Conservation (phyloP, 2,888 invertebrate genomes). For the Phania funesta region DNA sequence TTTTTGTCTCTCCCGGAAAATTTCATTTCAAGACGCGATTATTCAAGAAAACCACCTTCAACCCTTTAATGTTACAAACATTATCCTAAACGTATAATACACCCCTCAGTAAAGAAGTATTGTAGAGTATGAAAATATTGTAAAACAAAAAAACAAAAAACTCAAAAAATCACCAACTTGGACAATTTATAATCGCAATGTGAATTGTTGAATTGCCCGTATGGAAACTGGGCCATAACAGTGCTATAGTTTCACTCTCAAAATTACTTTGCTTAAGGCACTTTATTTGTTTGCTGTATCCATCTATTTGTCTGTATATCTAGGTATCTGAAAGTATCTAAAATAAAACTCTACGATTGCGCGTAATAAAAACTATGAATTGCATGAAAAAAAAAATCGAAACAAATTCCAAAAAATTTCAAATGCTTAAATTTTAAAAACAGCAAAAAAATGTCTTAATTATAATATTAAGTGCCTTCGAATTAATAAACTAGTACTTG, state of each 20-base stretch:
- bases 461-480: too few relatives aligned
- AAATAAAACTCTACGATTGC: background rate
- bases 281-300: slow-evolving; percentile 42
- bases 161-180: slow-evolving; percentile 55
- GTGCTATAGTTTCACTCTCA: slow-evolving; percentile 48
- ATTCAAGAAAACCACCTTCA: background rate
- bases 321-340: slow-evolving; percentile 28
- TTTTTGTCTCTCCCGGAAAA: too few relatives aligned
- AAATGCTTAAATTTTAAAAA: too few relatives aligned
- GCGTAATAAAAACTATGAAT: slow-evolving; percentile 23
- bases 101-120: background rate
- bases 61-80: background rate
- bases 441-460: slow-evolving; percentile 17
- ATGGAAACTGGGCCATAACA: slow-evolving; percentile 63
- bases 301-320: slow-evolving; percentile 45
- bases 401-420: too few relatives aligned
- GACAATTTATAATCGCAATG: slow-evolving; percentile 66
- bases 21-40: too few relatives aligned
- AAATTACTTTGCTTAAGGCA: slow-evolving; percentile 23
- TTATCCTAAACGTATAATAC: background rate
- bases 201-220: slow-evolving; percentile 61
- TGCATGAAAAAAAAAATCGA: background rate
- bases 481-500: too few relatives aligned
- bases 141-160: slow-evolving; percentile 20
- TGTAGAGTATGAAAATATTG: slow-evolving; percentile 25